Evolutionary conservation across 1,140 invertebrate species (phyloP), one percentile per base, ranked within the genome.

Genomic region (Brachionus angularis): DNA sequence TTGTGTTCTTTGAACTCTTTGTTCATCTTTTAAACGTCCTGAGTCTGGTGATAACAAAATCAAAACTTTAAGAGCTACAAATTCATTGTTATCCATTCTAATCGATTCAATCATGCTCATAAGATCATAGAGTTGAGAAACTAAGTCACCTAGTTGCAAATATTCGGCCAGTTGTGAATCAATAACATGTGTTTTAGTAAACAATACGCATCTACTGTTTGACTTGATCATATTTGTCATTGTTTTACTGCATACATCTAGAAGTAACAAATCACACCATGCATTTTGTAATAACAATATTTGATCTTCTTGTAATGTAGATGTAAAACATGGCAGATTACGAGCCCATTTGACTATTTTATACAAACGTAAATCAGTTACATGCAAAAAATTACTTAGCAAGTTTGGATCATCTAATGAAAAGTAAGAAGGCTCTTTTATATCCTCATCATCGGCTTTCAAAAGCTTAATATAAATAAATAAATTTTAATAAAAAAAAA

Each of bases 321-420:
- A 36, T 42, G 93, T 92, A 80, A 98, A 96, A 3, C 96, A 85
- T 10, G 93, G 93, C 77, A 97, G 82, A 81, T 91, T 94, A 80
- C 96, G 92, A 82, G 93, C 96, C 94, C 94, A 98, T 78, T 95
- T 93, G 62, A 98, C 94, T 74, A 98, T 93, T 83, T 96, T 95
- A 79, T 96, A 96, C 0, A 98, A 85, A 34, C 93, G 83, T 80
- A 95, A 89, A 81, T 97, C 94, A 39, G 93, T 92, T 71, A 96
- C 70, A 64, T 81, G 80, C 53, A 82, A 73, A 73, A 79, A 72
- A 64, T 75, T 80, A 34, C 39, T 76, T 73, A 77, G 79, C 33
- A 74, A 74, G 23, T 47, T 67, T 16, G 42, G 62, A 47, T 67
- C 34, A 16, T 73, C 33, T 1, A 52, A 5, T 74, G 27, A 72